phyloP scores from a whole-genome alignment of 2,113 vertebrate genomes.

The Balaeniceps rex region DNA sequence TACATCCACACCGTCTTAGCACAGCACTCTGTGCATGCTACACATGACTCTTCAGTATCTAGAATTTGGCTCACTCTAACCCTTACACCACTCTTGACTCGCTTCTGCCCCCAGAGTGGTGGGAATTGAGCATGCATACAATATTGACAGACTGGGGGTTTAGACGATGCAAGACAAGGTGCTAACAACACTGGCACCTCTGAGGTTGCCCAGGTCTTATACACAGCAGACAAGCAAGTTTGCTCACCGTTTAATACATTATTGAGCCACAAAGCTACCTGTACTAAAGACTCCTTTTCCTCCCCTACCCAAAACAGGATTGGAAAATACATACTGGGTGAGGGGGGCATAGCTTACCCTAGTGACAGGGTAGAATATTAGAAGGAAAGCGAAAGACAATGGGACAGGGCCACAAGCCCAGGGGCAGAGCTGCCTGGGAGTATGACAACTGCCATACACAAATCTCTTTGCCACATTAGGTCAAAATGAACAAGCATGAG shows the following conservation, averaged over 20 bases:
- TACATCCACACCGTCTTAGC: neutral
- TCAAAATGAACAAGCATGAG: neutral
- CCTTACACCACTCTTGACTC: neutral
- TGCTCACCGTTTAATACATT: neutral
- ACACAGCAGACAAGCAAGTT: neutral
- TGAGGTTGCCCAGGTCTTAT: neutral
- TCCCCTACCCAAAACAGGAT: neutral
- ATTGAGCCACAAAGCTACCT: neutral
- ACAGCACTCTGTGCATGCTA: neutral
- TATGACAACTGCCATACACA: neutral
- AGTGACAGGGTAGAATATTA: neutral
- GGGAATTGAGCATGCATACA: neutral
- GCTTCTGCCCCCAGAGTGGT: neutral
- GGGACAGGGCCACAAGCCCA: neutral
- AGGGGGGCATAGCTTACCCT: neutral
- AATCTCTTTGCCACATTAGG: neutral
- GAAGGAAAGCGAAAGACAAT: neutral
- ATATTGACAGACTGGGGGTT: neutral
- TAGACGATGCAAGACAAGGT: neutral
- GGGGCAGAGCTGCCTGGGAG: neutral
- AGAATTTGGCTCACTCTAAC: neutral
- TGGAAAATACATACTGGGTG: neutral
- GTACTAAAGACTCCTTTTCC: neutral
- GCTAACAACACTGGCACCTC: neutral
- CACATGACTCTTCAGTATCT: neutral